Evolutionary conservation across 2,888 invertebrate genomes (phyloP).

Genomic region (Drosophila parthenogenetica): DNA sequence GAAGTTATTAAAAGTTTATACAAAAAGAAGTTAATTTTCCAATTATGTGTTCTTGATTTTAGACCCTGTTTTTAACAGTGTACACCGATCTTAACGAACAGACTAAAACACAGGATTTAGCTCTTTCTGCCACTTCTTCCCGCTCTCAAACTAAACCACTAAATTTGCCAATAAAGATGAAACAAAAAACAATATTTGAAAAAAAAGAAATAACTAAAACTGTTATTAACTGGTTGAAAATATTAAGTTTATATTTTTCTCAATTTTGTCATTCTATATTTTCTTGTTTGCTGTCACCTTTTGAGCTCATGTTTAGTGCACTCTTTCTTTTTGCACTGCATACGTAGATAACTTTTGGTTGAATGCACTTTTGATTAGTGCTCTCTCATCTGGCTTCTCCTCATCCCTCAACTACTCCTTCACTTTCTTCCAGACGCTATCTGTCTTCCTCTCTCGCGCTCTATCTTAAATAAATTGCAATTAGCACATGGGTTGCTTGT

Average conservation of each 20-base stretch:
- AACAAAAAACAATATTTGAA: constrained; percentile 5
- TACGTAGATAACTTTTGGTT: constrained; percentile 64
- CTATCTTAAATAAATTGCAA: too few species aligned
- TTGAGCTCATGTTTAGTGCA: constrained; percentile 24
- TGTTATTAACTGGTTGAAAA: constrained; percentile 6
- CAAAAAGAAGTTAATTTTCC: too few species aligned
- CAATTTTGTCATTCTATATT: constrained; percentile 4
- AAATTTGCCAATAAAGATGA: constrained; percentile 71
- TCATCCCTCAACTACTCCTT: not conserved
- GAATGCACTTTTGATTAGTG: constrained; percentile 75
- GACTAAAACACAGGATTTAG: constrained; percentile 4
- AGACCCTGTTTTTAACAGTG: too few species aligned
- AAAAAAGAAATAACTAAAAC: constrained; percentile 12
- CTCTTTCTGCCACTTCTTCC: not conserved
- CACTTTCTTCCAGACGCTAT: not conserved
- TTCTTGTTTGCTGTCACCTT: constrained; percentile 19
- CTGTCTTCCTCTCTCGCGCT: not conserved
- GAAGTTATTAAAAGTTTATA: too few species aligned
- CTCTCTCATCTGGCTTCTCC: constrained; percentile 4
- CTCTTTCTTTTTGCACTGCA: constrained; percentile 13
- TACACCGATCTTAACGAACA: not conserved
- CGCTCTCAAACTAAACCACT: constrained; percentile 37
- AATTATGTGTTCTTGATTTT: too few species aligned
- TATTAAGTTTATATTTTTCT: constrained; percentile 5
- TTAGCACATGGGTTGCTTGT: too few species aligned